These are phyloP conservation scores for Peucedramus taeniatus DNA, from an alignment of 2,113 vertebrate genomes.

Conservation along the genomic window DNA sequence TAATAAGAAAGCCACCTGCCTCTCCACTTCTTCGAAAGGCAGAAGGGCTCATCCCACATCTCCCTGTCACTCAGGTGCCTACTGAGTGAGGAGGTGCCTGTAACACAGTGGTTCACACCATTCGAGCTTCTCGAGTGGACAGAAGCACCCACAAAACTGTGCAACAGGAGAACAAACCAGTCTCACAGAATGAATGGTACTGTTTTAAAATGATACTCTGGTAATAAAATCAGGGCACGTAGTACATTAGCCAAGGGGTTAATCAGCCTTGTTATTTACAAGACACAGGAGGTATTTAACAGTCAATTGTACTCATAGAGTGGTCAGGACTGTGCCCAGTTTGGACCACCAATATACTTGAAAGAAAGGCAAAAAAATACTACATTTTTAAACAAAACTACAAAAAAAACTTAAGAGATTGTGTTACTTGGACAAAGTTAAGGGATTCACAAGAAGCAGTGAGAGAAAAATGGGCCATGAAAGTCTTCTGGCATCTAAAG, in stretches of 20 bases:
- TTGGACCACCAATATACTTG: not conserved
- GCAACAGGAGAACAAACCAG: not conserved
- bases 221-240: not conserved
- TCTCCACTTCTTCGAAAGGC: not conserved
- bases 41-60: not conserved
- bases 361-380: not conserved
- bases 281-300: not conserved
- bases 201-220: not conserved
- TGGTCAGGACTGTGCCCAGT: not conserved
- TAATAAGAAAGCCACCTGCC: not conserved
- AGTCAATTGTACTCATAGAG: not conserved
- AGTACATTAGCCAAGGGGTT: not conserved
- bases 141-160: rapidly evolving
- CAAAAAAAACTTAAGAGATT: not conserved
- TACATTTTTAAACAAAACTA: not conserved
- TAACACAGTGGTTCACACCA: not conserved
- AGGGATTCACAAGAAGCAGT: not conserved
- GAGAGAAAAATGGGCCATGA: not conserved
- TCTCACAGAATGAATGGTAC: not conserved
- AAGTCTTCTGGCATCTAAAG: not conserved
- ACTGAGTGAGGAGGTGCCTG: not conserved
- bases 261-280: not conserved
- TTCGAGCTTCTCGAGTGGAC: rapidly evolving
- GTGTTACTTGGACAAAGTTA: not conserved
- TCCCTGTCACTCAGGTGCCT: rapidly evolving